These are phyloP conservation scores for Cairina moschata DNA, from an alignment of 2,113 vertebrate species.

Conservation along the genomic window DNA sequence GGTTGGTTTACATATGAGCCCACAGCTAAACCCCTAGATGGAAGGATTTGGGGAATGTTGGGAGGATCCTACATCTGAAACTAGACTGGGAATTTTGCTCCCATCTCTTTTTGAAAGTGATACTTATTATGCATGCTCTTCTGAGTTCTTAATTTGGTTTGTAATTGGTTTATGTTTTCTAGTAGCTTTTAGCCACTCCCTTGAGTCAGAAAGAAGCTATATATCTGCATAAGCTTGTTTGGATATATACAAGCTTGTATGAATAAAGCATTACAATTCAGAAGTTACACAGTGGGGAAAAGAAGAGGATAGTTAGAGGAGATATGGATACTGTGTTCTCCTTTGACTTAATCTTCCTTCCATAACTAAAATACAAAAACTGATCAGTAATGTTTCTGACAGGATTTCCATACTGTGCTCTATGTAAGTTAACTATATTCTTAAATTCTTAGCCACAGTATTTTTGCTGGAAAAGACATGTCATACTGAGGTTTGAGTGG, in stretches of 20 bases:
- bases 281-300: background rate
- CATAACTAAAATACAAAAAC: background rate
- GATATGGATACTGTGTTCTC: background rate
- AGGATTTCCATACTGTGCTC: background rate
- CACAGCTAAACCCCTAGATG: background rate
- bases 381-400: background rate
- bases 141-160: conserved; percentile 10
- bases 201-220: background rate
- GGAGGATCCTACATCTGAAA: background rate
- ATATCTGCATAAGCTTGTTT: background rate
- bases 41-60: background rate
- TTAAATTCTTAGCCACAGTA: background rate
- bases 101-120: background rate
- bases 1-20: background rate
- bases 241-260: background rate
- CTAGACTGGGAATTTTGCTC: conserved; percentile 6
- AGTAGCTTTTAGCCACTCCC: background rate
- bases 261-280: background rate
- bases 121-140: conserved; percentile 2
- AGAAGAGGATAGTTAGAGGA: background rate
- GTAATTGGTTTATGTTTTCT: conserved; percentile 9
- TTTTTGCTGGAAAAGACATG: background rate
- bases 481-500: background rate
- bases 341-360: background rate
- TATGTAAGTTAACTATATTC: background rate